Percentiles rank a stretch among this genome's conserved stretches.
These are phyloP conservation scores for Drosophila prolongata DNA, from an alignment of 2,888 invertebrate species.

Conservation along the genomic window DNA sequence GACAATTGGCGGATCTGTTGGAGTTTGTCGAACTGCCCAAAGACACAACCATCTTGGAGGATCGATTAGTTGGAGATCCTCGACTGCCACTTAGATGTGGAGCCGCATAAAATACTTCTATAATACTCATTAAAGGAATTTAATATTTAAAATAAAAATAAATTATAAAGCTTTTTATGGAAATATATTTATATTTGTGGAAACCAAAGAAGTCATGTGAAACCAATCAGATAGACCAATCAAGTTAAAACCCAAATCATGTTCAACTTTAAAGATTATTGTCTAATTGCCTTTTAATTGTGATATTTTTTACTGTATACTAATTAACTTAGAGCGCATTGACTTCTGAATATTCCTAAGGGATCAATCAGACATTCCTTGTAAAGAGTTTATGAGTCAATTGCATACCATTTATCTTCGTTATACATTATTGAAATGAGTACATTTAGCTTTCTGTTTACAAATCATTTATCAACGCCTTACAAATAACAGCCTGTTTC, in stretches of 20 bases:
- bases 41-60: conserved; percentile 41
- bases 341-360: no score
- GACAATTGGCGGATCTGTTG: conserved; percentile 38
- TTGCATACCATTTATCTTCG: neutral
- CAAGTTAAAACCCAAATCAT: no score
- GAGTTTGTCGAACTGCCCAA: conserved; percentile 22
- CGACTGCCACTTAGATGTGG: conserved; percentile 12
- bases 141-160: neutral
- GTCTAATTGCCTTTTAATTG: no score
- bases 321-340: no score
- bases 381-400: neutral
- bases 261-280: no score
- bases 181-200: no score
- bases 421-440: neutral
- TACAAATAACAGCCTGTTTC: neutral
- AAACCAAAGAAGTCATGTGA: no score
- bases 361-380: neutral
- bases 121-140: neutral
- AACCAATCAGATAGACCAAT: no score
- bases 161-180: no score
- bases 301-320: no score
- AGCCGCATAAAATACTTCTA: neutral
- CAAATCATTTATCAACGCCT: conserved; percentile 1
- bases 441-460: neutral
- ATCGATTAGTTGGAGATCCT: conserved; percentile 15